phyloP scores from a whole-genome alignment of 2,797 vertebrate genomes.

The Ispidina picta region DNA sequence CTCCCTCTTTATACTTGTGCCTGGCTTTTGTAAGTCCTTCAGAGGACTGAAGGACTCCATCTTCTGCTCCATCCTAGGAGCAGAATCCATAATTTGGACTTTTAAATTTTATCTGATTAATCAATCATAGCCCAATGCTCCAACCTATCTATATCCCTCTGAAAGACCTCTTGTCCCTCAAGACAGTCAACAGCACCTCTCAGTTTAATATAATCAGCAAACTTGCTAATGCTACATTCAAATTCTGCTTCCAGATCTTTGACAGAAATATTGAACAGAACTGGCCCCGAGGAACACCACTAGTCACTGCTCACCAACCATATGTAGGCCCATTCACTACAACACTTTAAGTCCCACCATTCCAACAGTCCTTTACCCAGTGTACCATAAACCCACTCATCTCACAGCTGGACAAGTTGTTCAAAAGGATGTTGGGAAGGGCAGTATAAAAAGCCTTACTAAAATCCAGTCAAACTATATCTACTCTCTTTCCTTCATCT shows the following conservation, averaged over 20 bases:
- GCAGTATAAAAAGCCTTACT: background rate
- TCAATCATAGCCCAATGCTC: background rate
- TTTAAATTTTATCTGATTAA: background rate
- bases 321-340: background rate
- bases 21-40: too few species aligned
- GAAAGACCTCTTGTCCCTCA: background rate
- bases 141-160: background rate
- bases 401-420: background rate
- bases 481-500: background rate
- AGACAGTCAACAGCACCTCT: background rate
- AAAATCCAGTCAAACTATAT: background rate
- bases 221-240: background rate
- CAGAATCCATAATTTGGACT: background rate
- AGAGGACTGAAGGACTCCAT: too few species aligned
- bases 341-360: background rate
- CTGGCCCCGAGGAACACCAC: rapidly evolving
- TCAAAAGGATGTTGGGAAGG: background rate
- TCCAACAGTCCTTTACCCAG: background rate
- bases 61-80: background rate
- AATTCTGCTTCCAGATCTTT: background rate
- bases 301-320: background rate
- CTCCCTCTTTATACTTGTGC: background rate
- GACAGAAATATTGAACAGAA: background rate
- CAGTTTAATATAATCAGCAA: background rate
- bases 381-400: background rate